These are phyloP conservation scores for Diogma glabrata DNA, from an alignment of 2,888 invertebrate species.

Conservation along the genomic window DNA sequence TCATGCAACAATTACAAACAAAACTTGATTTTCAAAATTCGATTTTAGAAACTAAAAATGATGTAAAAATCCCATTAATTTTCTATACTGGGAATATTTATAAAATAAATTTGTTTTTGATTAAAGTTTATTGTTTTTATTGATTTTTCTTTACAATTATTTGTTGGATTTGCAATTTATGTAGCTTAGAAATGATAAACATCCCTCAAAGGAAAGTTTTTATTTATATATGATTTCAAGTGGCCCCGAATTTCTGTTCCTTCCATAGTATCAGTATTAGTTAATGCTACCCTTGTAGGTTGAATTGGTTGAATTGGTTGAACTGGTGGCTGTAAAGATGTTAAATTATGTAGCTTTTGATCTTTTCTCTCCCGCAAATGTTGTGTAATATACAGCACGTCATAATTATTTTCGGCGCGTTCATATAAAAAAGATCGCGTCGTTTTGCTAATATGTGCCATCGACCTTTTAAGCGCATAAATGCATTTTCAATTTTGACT, in stretches of 20 bases:
- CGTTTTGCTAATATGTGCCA: slow-evolving; percentile 22
- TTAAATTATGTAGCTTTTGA: not conserved
- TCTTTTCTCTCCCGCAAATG: slow-evolving; percentile 6
- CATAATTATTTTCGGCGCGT: slow-evolving; percentile 20
- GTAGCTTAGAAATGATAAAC: too few relatives aligned
- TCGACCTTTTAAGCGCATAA: slow-evolving; percentile 23
- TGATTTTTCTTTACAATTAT: too few relatives aligned
- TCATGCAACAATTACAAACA: too few relatives aligned
- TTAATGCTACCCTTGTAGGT: not conserved
- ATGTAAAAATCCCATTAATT: too few relatives aligned
- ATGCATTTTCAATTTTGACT: slow-evolving; percentile 20
- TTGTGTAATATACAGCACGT: slow-evolving; percentile 18
- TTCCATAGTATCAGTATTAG: not conserved
- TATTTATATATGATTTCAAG: not conserved
- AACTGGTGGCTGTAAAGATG: not conserved
- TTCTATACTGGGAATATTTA: too few relatives aligned
- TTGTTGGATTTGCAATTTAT: too few relatives aligned
- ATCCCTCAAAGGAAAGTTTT: not conserved
- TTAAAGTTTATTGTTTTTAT: too few relatives aligned
- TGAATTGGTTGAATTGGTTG: not conserved
- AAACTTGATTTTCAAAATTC: too few relatives aligned
- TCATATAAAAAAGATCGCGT: slow-evolving; percentile 19
- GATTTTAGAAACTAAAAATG: too few relatives aligned
- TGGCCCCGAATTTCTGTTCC: not conserved
- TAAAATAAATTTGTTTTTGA: too few relatives aligned